Conservation (phyloP, 2,797 vertebrate genomes). For the Thamnophis elegans region DNA sequence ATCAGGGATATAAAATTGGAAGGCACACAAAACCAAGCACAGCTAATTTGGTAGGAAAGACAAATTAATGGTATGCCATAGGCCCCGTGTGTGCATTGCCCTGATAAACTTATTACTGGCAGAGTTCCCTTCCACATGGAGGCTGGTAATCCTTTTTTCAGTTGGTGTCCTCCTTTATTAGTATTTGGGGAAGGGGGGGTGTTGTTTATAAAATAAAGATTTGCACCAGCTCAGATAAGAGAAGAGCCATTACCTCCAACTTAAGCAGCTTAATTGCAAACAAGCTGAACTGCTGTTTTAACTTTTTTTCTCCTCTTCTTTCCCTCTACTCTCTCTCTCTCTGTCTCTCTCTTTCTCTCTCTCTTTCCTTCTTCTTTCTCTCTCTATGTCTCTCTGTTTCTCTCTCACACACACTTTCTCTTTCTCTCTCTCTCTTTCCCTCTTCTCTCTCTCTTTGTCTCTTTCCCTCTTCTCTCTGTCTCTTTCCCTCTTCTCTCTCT, state of each 20-base stretch:
- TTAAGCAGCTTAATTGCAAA: conserved; percentile 59
- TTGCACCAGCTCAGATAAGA: conserved; percentile 90
- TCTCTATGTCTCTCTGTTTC: rapidly evolving
- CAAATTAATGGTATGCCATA: conserved; percentile 79
- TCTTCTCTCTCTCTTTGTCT: too few species aligned
- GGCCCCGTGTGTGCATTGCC: conserved; percentile 80
- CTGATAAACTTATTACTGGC: conserved; percentile 97
- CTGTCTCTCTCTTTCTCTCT: not conserved
- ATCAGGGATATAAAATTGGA: conserved; percentile 77
- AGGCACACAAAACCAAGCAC: conserved; percentile 81
- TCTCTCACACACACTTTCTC: not conserved
- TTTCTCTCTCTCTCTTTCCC: too few species aligned
- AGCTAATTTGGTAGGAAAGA: conserved; percentile 84
- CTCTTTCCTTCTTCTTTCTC: rapidly evolving
- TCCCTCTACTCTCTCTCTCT: conserved; percentile 12
- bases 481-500: too few species aligned
- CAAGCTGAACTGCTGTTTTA: conserved; percentile 12
- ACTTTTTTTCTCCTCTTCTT: not conserved
- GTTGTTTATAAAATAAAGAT: conserved; percentile 86
- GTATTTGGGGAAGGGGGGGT: conserved; percentile 85
- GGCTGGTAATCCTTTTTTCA: conserved; percentile 80
- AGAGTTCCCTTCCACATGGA: conserved; percentile 82
- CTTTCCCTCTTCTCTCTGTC: too few species aligned
- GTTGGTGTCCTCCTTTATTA: conserved; percentile 83
- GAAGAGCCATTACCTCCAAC: conserved; percentile 52